Conservation (phyloP, 2,797 vertebrate species). For the Phataginus tricuspis region DNA sequence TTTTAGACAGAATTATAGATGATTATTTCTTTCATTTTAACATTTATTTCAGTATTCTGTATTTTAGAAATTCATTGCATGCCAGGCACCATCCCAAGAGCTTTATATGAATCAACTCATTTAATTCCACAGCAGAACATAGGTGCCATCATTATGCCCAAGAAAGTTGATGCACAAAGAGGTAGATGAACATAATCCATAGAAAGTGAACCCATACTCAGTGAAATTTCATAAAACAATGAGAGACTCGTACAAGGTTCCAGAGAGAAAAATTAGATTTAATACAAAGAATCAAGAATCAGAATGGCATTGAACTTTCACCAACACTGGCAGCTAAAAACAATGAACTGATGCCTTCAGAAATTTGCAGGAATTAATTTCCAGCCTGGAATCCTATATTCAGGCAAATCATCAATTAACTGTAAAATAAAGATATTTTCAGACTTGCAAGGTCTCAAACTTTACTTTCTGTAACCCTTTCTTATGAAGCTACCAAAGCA, state of each 20-base stretch:
- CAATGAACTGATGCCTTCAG: not conserved
- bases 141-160: not conserved
- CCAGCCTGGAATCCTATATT: not conserved
- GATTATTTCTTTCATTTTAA: not conserved
- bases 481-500: not conserved
- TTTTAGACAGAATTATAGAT: not conserved
- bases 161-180: not conserved
- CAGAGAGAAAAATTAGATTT: not conserved
- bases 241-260: not conserved
- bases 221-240: not conserved
- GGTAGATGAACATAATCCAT: not conserved
- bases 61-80: not conserved
- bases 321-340: not conserved
- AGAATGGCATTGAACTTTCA: not conserved
- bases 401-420: not conserved
- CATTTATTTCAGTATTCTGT: not conserved
- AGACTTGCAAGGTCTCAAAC: not conserved
- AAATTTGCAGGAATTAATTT: slow-evolving; percentile 26
- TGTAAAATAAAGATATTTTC: not conserved
- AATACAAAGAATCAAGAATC: not conserved
- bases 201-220: not conserved
- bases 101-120: not conserved
- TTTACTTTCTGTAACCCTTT: not conserved
- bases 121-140: not conserved
- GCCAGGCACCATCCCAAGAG: not conserved